Evolutionary conservation across 2,113 vertebrate species (phyloP).

Genomic region (Arothron firmamentum): DNA sequence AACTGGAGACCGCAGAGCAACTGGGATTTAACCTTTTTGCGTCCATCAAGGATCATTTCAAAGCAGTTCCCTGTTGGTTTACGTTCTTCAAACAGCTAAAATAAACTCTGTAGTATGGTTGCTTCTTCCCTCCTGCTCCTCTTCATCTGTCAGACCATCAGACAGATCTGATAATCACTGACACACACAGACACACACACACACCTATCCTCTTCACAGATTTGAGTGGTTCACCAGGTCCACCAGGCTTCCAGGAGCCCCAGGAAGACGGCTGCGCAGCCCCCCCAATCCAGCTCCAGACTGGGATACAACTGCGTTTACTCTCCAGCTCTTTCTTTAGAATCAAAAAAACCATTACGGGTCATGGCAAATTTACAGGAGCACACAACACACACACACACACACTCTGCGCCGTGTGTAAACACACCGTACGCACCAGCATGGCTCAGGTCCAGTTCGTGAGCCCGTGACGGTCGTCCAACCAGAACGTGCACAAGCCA

Average conservation of each 20-base stretch:
- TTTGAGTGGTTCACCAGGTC: conserved; percentile 47
- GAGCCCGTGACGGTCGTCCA: conserved; percentile 54
- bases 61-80: no score
- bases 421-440: conserved; percentile 57
- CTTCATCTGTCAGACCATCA: neutral
- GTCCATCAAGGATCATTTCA: no score
- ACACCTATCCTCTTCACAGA: conserved; percentile 28
- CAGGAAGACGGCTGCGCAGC: conserved; percentile 21
- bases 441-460: conserved; percentile 55
- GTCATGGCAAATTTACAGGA: conserved; percentile 38
- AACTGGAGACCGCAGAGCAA: no score
- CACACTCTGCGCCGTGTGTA: conserved; percentile 40
- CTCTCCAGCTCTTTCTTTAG: conserved; percentile 7
- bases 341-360: conserved; percentile 17
- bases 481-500: conserved; percentile 43
- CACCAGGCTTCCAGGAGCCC: conserved; percentile 7
- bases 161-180: conserved; percentile 6
- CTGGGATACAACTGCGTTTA: conserved; percentile 14
- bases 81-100: no score
- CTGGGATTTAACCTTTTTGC: no score
- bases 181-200: conserved; percentile 26
- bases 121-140: neutral
- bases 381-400: conserved; percentile 29
- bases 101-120: no score
- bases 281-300: conserved; percentile 15